phyloP scores from a whole-genome alignment of 2,888 invertebrate species.

The Ichneumon xanthorius region DNA sequence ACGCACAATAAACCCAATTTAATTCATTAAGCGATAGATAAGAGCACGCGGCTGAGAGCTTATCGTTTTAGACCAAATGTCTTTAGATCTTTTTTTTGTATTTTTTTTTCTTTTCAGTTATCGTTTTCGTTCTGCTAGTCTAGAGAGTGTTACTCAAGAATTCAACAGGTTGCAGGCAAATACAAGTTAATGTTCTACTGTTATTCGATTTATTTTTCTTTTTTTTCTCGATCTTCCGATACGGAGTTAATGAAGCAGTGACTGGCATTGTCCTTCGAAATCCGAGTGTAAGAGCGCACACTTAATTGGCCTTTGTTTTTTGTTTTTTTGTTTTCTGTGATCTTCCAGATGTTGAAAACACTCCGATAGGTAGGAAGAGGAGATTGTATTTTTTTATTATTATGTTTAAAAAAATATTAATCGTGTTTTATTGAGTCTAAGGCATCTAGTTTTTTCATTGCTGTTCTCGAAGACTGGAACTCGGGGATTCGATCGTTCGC shows the following conservation, averaged over 20 bases:
- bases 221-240: slow-evolving; percentile 69
- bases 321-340: slow-evolving; percentile 8
- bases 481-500: slow-evolving; percentile 27
- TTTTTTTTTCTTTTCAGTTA: slow-evolving; percentile 8
- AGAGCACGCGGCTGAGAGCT: slow-evolving; percentile 55
- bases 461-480: slow-evolving; percentile 42
- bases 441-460: slow-evolving; percentile 26
- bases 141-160: slow-evolving; percentile 83
- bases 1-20: slow-evolving; percentile 46
- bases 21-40: slow-evolving; percentile 49
- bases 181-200: slow-evolving; percentile 82
- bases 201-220: slow-evolving; percentile 66
- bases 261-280: slow-evolving; percentile 77
- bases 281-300: slow-evolving; percentile 35
- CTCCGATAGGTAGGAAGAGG: slow-evolving; percentile 29
- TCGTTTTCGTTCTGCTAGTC: slow-evolving; percentile 76
- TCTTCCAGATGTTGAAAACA: slow-evolving; percentile 7
- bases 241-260: slow-evolving; percentile 74
- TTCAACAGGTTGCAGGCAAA: slow-evolving; percentile 84
- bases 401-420: not conserved
- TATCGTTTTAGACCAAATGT: slow-evolving; percentile 77
- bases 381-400: not conserved
- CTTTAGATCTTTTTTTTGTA: slow-evolving; percentile 75
- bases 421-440: not conserved
- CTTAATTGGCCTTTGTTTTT: slow-evolving; percentile 46